A percentile compares a stretch with the other conserved stretches of the same genome.
Conservation (phyloP, 1,140 invertebrate species). For the Drosophila ananassae region DNA sequence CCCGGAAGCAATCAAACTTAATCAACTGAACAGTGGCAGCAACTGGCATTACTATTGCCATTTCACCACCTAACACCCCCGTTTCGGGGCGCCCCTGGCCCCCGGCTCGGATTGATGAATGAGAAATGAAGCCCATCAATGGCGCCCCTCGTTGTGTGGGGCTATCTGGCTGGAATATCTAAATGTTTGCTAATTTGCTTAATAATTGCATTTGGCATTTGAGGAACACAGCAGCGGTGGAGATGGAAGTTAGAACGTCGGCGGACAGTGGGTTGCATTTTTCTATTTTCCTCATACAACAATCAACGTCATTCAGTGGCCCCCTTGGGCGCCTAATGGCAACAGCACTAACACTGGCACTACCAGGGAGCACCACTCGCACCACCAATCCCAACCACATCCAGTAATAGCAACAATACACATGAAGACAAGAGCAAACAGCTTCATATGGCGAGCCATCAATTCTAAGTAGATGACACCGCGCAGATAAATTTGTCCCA, state of each 20-base stretch:
- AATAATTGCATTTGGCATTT: constrained; percentile 78
- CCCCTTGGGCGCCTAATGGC: constrained; percentile 62
- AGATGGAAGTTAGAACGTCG: neutral
- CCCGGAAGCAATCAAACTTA: constrained; percentile 66
- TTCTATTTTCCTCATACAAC: constrained; percentile 65
- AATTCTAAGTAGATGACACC: constrained; percentile 84
- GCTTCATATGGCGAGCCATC: constrained; percentile 77
- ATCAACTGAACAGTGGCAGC: constrained; percentile 51
- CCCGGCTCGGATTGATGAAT: constrained; percentile 58
- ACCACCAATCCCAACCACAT: constrained; percentile 11
- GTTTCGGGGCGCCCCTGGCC: neutral
- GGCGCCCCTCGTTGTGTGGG: constrained; percentile 63
- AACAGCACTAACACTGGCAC: neutral
- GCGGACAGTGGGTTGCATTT: constrained; percentile 45
- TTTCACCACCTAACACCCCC: neutral
- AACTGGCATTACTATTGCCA: constrained; percentile 5
- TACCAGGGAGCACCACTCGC: constrained; percentile 7
- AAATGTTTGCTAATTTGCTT: constrained; percentile 79
- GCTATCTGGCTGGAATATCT: constrained; percentile 67
- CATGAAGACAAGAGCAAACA: constrained; percentile 31
- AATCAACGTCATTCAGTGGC: constrained; percentile 70
- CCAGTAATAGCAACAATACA: constrained; percentile 21
- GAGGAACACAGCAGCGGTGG: constrained; percentile 24
- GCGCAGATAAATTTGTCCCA: constrained; percentile 84
- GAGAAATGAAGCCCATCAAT: constrained; percentile 59